A percentile compares a stretch with the other conserved stretches of the same genome.
Conservation (phyloP, 2,797 vertebrate genomes). For the Parambassis ranga region DNA sequence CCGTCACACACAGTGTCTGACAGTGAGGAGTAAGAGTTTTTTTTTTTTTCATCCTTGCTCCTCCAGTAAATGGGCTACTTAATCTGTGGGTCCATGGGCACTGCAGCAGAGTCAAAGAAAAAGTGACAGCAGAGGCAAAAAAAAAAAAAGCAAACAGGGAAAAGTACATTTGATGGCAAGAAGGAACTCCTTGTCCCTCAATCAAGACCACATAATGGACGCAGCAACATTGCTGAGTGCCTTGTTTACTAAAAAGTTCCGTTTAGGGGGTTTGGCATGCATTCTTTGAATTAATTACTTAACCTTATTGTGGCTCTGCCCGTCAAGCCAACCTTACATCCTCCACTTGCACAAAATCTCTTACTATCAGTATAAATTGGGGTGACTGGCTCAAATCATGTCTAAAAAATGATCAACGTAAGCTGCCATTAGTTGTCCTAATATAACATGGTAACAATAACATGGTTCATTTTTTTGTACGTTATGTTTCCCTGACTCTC, state of each 20-base stretch:
- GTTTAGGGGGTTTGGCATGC: too few species aligned
- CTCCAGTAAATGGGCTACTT: conserved; percentile 54
- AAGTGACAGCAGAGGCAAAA: conserved; percentile 56
- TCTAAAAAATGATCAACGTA: too few species aligned
- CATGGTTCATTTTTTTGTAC: too few species aligned
- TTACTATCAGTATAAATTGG: too few species aligned
- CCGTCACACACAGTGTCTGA: conserved; percentile 24
- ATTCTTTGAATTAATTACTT: too few species aligned
- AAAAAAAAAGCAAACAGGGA: conserved; percentile 28
- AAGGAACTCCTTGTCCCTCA: neutral
- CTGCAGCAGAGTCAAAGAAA: conserved; percentile 49
- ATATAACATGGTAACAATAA: too few species aligned
- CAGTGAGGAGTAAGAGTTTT: conserved; percentile 16
- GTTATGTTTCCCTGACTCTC: neutral
- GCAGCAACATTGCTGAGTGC: neutral
- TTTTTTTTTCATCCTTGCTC: neutral
- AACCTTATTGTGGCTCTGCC: too few species aligned
- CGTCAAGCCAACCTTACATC: too few species aligned
- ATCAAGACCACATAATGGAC: neutral
- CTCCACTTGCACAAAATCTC: too few species aligned
- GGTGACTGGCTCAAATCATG: too few species aligned
- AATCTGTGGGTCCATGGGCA: conserved; percentile 44
- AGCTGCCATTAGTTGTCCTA: too few species aligned
- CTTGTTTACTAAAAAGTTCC: neutral
- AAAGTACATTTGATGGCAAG: conserved; percentile 44